Base-by-base conservation (phyloP, 2,113 vertebrate species). In the Toxotes chatareus region DNA sequence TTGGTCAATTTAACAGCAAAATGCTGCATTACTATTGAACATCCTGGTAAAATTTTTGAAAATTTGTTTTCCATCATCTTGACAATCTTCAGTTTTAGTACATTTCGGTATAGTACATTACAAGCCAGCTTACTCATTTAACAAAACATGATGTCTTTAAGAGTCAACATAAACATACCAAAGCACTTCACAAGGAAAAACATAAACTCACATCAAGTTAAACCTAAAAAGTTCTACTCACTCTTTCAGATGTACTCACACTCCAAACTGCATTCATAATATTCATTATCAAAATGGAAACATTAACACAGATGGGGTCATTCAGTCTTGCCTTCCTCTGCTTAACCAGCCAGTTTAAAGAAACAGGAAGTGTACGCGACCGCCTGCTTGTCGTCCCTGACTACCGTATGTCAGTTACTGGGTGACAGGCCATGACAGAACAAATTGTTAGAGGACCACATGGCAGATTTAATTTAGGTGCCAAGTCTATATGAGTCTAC, bases 281-380 rank as follows among this genome's bases (percentile, higher is more conserved):
- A 46, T 8, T 3, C 16, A 63, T 63, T 1, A 23, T 63, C 14
- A 8, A 61, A 7, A 47, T 56, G 1, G 34, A 73, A 69, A 38
- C 27, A 77, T 21, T 36, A 4, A 84, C 70, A 36, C 32, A 17
- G 21, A 55, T 31, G 32, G 13, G 61, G 8, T 34, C 34, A n/a
- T 34, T 27, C 66, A 19, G 51, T 49, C n/a, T 53, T 21, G 23
- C 10, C 75, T 4, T 63, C 1, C 14, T 19, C 56, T 38, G 36
- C 23, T 55, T 31, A 12, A 38, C 81, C 21, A 7, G 44, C 11
- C 40, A 53, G 19, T 40, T 67, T 55, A 19, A 46, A 82, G 49
- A 49, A 89, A 83, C 70, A 85, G 80, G 76, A 92, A 87, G 72
- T 31, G 36, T 49, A 72, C 3, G 44, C 57, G 23, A 61, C n/a